Conservation (phyloP, 2,888 invertebrate genomes). For the Drosophila tripunctata region DNA sequence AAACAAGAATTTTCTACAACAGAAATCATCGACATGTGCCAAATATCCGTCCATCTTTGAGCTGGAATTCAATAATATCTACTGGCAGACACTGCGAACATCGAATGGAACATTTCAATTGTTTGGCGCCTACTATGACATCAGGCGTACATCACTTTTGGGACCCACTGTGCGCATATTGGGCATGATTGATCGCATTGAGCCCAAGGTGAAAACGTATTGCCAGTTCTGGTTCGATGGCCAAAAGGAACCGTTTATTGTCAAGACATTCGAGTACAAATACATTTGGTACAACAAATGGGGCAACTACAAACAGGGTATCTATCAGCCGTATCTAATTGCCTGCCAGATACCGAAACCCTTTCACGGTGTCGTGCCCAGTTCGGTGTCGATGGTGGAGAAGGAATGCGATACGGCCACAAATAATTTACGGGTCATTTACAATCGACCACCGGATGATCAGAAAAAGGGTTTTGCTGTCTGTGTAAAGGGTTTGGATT, state of each 20-base stretch:
- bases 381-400: slow-evolving; percentile 94
- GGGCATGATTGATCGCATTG: slow-evolving; percentile 95
- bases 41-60: slow-evolving; percentile 95
- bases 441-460: slow-evolving; percentile 88
- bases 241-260: slow-evolving; percentile 91
- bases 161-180: slow-evolving; percentile 94
- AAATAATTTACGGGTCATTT: slow-evolving; percentile 93
- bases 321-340: slow-evolving; percentile 95
- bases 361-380: slow-evolving; percentile 89
- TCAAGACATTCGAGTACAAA: slow-evolving; percentile 94
- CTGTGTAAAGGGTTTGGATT: slow-evolving; percentile 97
- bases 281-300: slow-evolving; percentile 97
- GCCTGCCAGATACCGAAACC: slow-evolving; percentile 93
- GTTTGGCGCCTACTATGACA: slow-evolving; percentile 95
- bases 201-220: slow-evolving; percentile 91
- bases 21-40: slow-evolving; percentile 89
- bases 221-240: slow-evolving; percentile 96
- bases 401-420: slow-evolving; percentile 93
- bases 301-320: slow-evolving; percentile 96
- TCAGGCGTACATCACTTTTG: slow-evolving; percentile 90
- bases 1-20: slow-evolving; percentile 87
- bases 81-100: slow-evolving; percentile 94
- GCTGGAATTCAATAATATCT: slow-evolving; percentile 95
- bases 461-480: slow-evolving; percentile 93
- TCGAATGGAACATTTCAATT: slow-evolving; percentile 95